Percentiles rank a stretch among this genome's conserved stretches.
phyloP scores from a whole-genome alignment of 2,797 vertebrate genomes.

The Sylvilagus floridanus region DNA sequence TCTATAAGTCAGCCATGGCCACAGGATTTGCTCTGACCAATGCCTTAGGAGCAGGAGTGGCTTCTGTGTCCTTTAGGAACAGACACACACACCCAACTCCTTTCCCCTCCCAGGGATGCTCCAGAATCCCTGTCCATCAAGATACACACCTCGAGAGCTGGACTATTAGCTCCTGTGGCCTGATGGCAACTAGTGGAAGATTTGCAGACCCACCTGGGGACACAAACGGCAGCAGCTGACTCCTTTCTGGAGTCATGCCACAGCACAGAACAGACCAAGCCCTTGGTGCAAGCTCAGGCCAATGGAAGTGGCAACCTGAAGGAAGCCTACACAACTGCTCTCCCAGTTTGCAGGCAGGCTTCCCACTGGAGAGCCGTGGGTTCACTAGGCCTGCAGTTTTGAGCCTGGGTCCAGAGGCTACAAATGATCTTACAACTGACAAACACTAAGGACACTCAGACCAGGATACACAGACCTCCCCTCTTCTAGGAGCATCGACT shows the following conservation, averaged over 20 bases:
- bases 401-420: not conserved
- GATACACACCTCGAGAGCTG: not conserved
- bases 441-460: too few species aligned
- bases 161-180: not conserved
- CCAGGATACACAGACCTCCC: not conserved
- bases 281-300: fast-evolving
- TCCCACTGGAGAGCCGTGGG: fast-evolving
- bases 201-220: too few species aligned
- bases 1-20: not conserved
- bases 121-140: too few species aligned
- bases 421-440: too few species aligned
- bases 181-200: fast-evolving
- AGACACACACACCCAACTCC: too few species aligned
- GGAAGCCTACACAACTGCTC: fast-evolving
- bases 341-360: too few species aligned
- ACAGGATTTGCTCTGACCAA: fast-evolving
- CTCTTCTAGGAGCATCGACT: too few species aligned
- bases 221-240: not conserved
- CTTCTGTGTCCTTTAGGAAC: too few species aligned
- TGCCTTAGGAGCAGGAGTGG: not conserved
- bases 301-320: fast-evolving
- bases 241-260: not conserved
- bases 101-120: too few species aligned
- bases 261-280: fast-evolving
- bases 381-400: not conserved